A percentile compares a stretch with the other conserved stretches of the same genome.
phyloP scores from a whole-genome alignment of 2,797 vertebrate genomes.

The Macroramphosus scolopax region DNA sequence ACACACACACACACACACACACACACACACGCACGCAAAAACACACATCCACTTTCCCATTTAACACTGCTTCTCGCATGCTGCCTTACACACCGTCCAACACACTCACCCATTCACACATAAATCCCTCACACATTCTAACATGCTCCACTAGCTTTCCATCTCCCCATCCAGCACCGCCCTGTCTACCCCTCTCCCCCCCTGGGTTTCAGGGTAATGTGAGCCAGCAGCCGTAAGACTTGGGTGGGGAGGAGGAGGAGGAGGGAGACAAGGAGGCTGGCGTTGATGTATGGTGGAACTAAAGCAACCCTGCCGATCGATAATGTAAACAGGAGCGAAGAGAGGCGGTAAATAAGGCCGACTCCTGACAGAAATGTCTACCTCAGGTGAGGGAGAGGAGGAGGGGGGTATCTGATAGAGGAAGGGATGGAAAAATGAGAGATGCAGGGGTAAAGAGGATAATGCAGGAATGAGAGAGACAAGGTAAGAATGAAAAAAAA shows the following conservation, averaged over 20 bases:
- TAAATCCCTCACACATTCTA: constrained; percentile 67
- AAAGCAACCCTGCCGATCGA: constrained; percentile 80
- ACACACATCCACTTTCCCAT: constrained; percentile 35
- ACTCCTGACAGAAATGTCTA: constrained; percentile 75
- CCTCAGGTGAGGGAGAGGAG: constrained; percentile 70
- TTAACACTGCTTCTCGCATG: constrained; percentile 30
- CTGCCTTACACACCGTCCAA: constrained; percentile 34
- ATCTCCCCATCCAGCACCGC: constrained; percentile 32
- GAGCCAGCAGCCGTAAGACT: constrained; percentile 58
- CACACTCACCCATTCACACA: constrained; percentile 53
- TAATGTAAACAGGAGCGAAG: constrained; percentile 81
- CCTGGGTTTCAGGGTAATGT: constrained; percentile 59
- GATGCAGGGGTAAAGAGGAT: constrained; percentile 17
- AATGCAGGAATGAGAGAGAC: constrained; percentile 28
- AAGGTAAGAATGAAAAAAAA: constrained; percentile 6
- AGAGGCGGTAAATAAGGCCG: constrained; percentile 77
- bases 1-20: constrained; percentile 6
- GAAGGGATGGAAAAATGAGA: background rate
- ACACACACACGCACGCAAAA: constrained; percentile 25
- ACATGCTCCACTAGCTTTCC: constrained; percentile 62
- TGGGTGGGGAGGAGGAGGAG: constrained; percentile 7
- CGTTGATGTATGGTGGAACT: constrained; percentile 79
- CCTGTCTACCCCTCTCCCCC: constrained; percentile 3
- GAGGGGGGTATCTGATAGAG: background rate
- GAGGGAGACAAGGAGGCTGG: constrained; percentile 6